A percentile compares a stretch with the other conserved stretches of the same genome.
phyloP scores from a whole-genome alignment of 1,140 invertebrate species.

The Calephelis virginiensis region DNA sequence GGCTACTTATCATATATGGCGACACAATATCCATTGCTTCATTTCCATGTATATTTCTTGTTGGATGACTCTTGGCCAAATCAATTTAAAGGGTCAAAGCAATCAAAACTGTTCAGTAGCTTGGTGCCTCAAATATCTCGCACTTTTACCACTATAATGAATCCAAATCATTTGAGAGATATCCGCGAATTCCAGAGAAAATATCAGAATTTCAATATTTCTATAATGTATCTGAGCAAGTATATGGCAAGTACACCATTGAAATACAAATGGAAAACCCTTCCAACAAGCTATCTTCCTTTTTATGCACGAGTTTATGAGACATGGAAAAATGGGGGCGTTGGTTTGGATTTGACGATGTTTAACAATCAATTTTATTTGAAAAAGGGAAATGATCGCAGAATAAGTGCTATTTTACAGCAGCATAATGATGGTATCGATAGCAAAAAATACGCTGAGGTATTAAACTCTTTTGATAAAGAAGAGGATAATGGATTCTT shows the following conservation, averaged over 20 bases:
- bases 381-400: slow-evolving; percentile 37
- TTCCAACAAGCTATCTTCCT: slow-evolving; percentile 40
- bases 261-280: slow-evolving; percentile 52
- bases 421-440: slow-evolving; percentile 61
- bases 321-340: slow-evolving; percentile 62
- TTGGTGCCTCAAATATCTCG: slow-evolving; percentile 35
- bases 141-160: slow-evolving; percentile 30
- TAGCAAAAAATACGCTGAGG: slow-evolving; percentile 43
- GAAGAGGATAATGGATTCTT: slow-evolving; percentile 52
- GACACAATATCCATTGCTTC: slow-evolving; percentile 45
- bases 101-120: slow-evolving; percentile 37
- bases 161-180: slow-evolving; percentile 38
- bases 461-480: slow-evolving; percentile 43
- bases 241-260: slow-evolving; percentile 60
- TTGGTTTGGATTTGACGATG: slow-evolving; percentile 50
- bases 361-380: slow-evolving; percentile 49
- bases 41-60: slow-evolving; percentile 53
- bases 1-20: slow-evolving; percentile 55
- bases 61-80: slow-evolving; percentile 48
- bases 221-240: slow-evolving; percentile 38
- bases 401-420: slow-evolving; percentile 48
- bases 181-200: slow-evolving; percentile 45
- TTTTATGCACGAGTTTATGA: slow-evolving; percentile 60
- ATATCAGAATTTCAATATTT: slow-evolving; percentile 34
- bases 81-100: slow-evolving; percentile 27